Evolutionary conservation across 2,113 vertebrate species (phyloP).

Genomic region (Columba livia): DNA sequence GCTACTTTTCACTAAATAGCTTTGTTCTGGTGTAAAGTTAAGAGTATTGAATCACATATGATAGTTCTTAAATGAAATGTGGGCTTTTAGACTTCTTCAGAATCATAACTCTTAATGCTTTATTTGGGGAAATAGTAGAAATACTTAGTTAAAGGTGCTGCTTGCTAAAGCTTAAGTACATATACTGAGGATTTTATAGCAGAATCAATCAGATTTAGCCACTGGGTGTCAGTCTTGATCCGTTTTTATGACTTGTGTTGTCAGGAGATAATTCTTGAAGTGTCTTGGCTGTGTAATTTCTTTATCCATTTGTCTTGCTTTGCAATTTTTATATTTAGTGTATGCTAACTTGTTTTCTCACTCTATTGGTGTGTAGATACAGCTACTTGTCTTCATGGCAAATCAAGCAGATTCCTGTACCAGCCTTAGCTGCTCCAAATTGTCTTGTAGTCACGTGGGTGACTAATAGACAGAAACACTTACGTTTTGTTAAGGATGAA

Average conservation of each 20-base stretch:
- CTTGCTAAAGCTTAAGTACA: not conserved
- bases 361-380: constrained; percentile 77
- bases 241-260: not conserved
- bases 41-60: not conserved
- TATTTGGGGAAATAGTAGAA: not conserved
- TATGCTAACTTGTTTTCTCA: not conserved
- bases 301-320: not conserved
- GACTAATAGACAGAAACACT: constrained; percentile 90
- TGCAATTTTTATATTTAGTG: not conserved
- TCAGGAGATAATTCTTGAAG: not conserved
- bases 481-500: constrained; percentile 87
- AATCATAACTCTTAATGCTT: not conserved
- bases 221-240: constrained; percentile 73
- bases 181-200: not conserved
- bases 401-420: constrained; percentile 86
- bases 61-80: not conserved
- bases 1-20: not conserved
- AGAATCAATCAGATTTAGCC: constrained; percentile 22
- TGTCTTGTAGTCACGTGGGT: constrained; percentile 93
- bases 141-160: not conserved
- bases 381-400: constrained; percentile 82
- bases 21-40: not conserved
- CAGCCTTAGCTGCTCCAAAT: constrained; percentile 78
- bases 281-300: not conserved
- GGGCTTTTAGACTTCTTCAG: not conserved